Evolutionary conservation across 1,140 invertebrate genomes (phyloP), one percentile per base, ranked within the genome.

Genomic region (Neodiprion virginianus): DNA sequence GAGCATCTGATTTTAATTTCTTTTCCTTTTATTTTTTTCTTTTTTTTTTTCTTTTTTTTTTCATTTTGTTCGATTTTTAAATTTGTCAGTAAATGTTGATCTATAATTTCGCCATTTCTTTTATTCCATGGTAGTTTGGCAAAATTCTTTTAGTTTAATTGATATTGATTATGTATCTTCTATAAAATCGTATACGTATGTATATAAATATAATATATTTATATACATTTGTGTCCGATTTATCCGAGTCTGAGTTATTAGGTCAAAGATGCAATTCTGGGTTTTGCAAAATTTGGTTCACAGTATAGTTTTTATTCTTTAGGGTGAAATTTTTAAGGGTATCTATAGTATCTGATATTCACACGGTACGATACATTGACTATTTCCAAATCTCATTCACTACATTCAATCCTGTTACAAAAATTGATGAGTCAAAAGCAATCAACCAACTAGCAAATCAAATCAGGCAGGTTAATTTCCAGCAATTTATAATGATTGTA

Each of bases 241-340:
- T 21, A 69, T 14, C 1, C 67, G 40, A 69, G 67, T 23, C 12
- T 14, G 17, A 65, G 61, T 14, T 14, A 65, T 14, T 65, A 65
- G 17, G 61, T 65, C 67, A 69, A 78, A 82, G 65, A 76, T 81
- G 81, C 77, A 79, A 83, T 81, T 79, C 75, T 73, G 65, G 78
- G 76, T 67, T 80, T 80, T 81, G 40, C 70, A 17, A 48, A 40
- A 40, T 40, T 50, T 17, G 48, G 23, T 40, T 14, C 69, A 69
- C 75, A 28, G 74, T 76, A 74, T 82, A 82, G 77, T 79, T 80
- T 72, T 69, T 61, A 61, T 61, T 61, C 11, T 14, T 68, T 82
- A 84, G 70, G 67, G 1, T 14, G 50, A 71, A 79, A 76, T 77
- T 82, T 79, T 78, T 74, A 76, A 79, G 70, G 47, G 75, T 79